Base-by-base conservation (phyloP, 2,888 invertebrate genomes). In the Amblyteles armatorius region DNA sequence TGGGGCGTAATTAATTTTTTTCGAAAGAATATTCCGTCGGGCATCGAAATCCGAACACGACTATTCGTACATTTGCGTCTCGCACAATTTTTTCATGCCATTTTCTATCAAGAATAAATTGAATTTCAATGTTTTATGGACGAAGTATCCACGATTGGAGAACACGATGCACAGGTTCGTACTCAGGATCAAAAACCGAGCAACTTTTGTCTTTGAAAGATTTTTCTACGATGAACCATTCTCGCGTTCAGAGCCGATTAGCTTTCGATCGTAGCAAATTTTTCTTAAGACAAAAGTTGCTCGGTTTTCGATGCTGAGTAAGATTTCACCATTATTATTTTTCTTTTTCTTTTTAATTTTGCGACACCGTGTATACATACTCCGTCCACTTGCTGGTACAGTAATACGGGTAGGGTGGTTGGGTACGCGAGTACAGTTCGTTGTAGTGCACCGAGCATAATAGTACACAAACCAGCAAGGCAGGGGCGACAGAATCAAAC, bases 391-490 rank as follows among this genome's bases (percentile, higher is more conserved):
- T 60, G 60, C 29, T 60, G 16, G 33, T 60, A 60, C 60, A 11
- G 60, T 33, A 29, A 60, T 60, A 60, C 29, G 60, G 60, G 60
- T 60, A 33, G 60, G 16, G 33, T 33, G 60, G 60, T 60, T n/a
- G 3, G 26, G 60, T 60, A 60, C 22, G 60, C 22, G 29, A 60
- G 26, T 29, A 33, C 29, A 16, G 60, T 60, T 60, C 60, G 29
- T 33, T 29, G 16, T 13, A 19, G 36, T 36, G 36, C 33, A 65
- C 33, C 36, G 76, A n/a, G 19, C 57, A 40, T 67, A 65, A 76
- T 76, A 76, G 65, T 76, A 76, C 76, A 76, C 76, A 76, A 76
- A 76, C 65, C 63, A 67, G 36, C 65, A n/a, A 19, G 50, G 26
- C 76, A 52, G 33, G 74, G 74, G 50, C 63, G 52, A 67, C 65